phyloP scores from a whole-genome alignment of 2,888 invertebrate genomes.

The Eristalinus aeneus region DNA sequence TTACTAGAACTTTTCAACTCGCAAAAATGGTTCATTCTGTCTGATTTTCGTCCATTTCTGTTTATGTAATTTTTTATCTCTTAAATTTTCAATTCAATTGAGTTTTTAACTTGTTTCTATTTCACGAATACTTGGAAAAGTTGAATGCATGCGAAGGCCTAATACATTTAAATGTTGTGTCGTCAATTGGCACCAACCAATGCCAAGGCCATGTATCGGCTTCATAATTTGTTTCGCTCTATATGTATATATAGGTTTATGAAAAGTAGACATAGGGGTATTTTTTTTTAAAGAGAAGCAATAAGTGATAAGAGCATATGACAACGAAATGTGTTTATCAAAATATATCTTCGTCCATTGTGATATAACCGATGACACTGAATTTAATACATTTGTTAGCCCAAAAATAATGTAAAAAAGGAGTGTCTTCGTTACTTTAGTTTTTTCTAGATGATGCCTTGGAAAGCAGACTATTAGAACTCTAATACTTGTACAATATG shows the following conservation, averaged over 20 bases:
- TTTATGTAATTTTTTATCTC: constrained; percentile 34
- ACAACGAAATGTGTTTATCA: constrained; percentile 32
- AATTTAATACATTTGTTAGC: too few species aligned
- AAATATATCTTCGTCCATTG: constrained; percentile 18
- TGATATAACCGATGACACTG: constrained; percentile 44
- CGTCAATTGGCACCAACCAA: not conserved
- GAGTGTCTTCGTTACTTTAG: not conserved
- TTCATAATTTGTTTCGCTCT: not conserved
- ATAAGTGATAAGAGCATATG: constrained; percentile 34
- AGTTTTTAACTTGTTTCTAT: not conserved
- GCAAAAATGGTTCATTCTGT: constrained; percentile 38
- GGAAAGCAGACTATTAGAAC: not conserved
- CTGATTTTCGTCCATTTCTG: constrained; percentile 17
- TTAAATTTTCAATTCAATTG: not conserved
- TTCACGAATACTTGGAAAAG: too few species aligned
- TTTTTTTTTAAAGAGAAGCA: too few species aligned
- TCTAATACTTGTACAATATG: not conserved
- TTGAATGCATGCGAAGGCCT: not conserved
- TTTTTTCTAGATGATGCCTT: not conserved
- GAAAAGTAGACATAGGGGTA: too few species aligned
- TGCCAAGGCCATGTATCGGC: not conserved
- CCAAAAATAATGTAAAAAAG: too few species aligned
- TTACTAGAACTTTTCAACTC: constrained; percentile 32
- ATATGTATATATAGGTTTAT: too few species aligned
- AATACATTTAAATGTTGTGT: not conserved